Percentiles rank a stretch among this genome's conserved stretches.
These are phyloP conservation scores for Patagioenas fasciata DNA, from an alignment of 2,113 vertebrate species.

Conservation along the genomic window DNA sequence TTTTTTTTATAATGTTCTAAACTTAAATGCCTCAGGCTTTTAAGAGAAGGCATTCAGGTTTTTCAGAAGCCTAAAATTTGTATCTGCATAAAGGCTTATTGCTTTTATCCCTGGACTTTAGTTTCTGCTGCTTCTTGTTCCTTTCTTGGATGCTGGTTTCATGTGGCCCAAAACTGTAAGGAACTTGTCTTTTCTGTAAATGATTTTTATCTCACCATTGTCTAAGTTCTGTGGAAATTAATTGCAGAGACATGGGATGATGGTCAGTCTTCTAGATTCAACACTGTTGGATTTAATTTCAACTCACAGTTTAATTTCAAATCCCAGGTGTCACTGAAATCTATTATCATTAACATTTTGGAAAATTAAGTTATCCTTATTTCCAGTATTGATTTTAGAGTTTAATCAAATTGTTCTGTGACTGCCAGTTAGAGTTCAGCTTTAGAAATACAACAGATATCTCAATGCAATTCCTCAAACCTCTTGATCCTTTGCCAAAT, in stretches of 20 bases:
- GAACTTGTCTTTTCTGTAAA: background rate
- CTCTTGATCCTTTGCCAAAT: background rate
- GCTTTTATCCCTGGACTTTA: background rate
- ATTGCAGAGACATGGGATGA: background rate
- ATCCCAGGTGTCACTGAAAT: background rate
- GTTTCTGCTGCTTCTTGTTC: background rate
- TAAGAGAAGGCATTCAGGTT: background rate
- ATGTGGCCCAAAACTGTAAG: background rate
- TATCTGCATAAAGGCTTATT: background rate
- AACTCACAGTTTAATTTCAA: slow-evolving; percentile 4
- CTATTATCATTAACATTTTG: background rate
- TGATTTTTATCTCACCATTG: background rate
- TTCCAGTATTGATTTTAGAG: background rate
- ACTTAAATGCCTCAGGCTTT: background rate
- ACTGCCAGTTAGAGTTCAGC: background rate
- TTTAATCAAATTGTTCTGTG: slow-evolving; percentile 10
- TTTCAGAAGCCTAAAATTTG: background rate
- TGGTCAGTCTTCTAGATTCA: background rate
- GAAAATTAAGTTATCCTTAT: slow-evolving; percentile 19
- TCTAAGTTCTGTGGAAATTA: background rate
- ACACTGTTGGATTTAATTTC: background rate
- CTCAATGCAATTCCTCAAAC: background rate
- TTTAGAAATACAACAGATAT: slow-evolving; percentile 5
- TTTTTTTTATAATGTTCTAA: background rate
- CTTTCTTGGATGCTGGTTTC: background rate